Conservation (phyloP, 2,113 vertebrate genomes). For the Sula dactylatra region DNA sequence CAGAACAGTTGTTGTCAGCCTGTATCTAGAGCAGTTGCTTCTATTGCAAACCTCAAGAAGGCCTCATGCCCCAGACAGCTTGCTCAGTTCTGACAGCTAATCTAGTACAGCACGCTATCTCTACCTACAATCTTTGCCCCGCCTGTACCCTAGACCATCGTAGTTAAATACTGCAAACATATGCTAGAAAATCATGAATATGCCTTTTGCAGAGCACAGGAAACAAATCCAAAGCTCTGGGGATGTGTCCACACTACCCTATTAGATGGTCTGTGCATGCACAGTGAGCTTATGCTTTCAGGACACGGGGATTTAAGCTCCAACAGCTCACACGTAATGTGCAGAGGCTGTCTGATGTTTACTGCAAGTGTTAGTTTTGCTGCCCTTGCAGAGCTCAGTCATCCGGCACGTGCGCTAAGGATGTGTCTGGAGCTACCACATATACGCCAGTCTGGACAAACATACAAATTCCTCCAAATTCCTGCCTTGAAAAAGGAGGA, state of each 20-base stretch:
- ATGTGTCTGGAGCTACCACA: background rate
- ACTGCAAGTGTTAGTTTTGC: background rate
- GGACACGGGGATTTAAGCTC: background rate
- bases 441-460: background rate
- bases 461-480: background rate
- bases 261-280: background rate
- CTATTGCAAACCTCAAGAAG: background rate
- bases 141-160: background rate
- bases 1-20: background rate
- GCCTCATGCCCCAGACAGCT: background rate
- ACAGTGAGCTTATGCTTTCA: background rate
- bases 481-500: background rate
- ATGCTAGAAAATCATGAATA: background rate
- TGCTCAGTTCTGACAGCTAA: background rate
- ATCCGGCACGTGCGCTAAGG: rapidly evolving
- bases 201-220: background rate
- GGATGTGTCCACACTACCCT: background rate
- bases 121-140: background rate
- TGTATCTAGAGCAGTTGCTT: background rate
- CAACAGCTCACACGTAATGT: background rate
- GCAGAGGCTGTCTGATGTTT: background rate
- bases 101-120: background rate
- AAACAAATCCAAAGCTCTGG: background rate
- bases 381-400: background rate
- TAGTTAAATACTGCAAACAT: background rate